Conservation (phyloP, 2,888 invertebrate species). For the Scaptomyza cyrtandrae region DNA sequence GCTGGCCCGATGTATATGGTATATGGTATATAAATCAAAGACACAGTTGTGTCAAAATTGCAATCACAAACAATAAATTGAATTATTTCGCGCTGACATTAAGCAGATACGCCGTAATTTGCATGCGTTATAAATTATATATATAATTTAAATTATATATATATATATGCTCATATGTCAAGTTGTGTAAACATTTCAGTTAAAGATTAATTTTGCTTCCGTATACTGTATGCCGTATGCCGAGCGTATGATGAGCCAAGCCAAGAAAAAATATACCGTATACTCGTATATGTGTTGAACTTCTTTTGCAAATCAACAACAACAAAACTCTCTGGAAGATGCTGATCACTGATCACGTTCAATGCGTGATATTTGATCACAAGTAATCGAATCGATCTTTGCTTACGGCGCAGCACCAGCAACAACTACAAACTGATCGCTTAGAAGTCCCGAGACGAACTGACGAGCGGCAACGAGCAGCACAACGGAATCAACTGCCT, state of each 20-base stretch:
- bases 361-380: conserved; percentile 52
- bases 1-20: not conserved
- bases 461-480: conserved; percentile 33
- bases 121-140: conserved; percentile 54
- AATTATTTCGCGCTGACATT: conserved; percentile 58
- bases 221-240: conserved; percentile 18
- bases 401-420: conserved; percentile 55
- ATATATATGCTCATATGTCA: conserved; percentile 6
- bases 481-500: conserved; percentile 11
- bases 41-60: conserved; percentile 70
- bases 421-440: conserved; percentile 55
- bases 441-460: conserved; percentile 76
- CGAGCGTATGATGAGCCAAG: not conserved
- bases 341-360: conserved; percentile 52
- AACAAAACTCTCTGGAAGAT: not conserved
- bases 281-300: not conserved
- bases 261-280: not conserved
- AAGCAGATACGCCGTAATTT: conserved; percentile 60
- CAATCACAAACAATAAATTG: conserved; percentile 71
- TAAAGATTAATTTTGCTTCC: conserved; percentile 61
- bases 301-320: not conserved
- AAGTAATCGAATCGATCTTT: conserved; percentile 13
- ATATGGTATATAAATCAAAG: conserved; percentile 51
- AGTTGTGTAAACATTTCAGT: conserved; percentile 39
- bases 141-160: conserved; percentile 20